These are phyloP conservation scores for Calephelis nemesis DNA, from an alignment of 1,140 invertebrate genomes.

Conservation along the genomic window DNA sequence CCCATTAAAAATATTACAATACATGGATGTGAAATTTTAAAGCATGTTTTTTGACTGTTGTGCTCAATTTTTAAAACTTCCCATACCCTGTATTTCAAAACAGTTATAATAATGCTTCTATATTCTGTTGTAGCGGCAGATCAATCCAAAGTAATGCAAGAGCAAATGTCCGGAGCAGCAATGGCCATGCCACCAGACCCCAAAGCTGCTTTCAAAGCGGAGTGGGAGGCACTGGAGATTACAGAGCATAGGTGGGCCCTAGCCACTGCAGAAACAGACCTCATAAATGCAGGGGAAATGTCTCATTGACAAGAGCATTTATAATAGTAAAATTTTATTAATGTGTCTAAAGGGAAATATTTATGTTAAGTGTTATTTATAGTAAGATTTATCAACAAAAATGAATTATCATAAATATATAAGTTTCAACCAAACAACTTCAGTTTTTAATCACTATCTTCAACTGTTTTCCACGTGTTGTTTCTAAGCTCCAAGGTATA, in stretches of 20 bases:
- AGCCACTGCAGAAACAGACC: slow-evolving; percentile 85
- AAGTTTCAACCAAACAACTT: background rate
- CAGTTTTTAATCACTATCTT: background rate
- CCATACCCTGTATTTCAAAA: background rate
- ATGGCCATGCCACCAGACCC: slow-evolving; percentile 98
- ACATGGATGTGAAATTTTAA: too few species aligned
- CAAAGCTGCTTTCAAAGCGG: slow-evolving; percentile 98
- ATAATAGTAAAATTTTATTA: slow-evolving; percentile 21
- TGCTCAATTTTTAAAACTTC: too few species aligned
- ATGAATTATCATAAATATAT: slow-evolving; percentile 7
- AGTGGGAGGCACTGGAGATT: slow-evolving; percentile 99
- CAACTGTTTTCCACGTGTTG: too few species aligned
- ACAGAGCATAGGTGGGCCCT: slow-evolving; percentile 95
- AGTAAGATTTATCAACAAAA: background rate
- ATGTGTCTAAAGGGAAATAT: slow-evolving; percentile 19
- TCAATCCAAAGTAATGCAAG: slow-evolving; percentile 97
- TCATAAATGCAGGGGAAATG: slow-evolving; percentile 44
- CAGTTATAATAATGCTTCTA: slow-evolving; percentile 7
- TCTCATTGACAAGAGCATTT: slow-evolving; percentile 16
- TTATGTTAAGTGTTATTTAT: slow-evolving; percentile 21
- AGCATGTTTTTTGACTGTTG: too few species aligned
- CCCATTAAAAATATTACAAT: too few species aligned
- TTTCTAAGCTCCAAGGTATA: too few species aligned
- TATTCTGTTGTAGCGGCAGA: slow-evolving; percentile 86
- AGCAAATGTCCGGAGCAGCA: slow-evolving; percentile 98